A percentile compares a stretch with the other conserved stretches of the same genome.
Evolutionary conservation across 2,888 invertebrate species (phyloP).

Genomic region (Timema podura): DNA sequence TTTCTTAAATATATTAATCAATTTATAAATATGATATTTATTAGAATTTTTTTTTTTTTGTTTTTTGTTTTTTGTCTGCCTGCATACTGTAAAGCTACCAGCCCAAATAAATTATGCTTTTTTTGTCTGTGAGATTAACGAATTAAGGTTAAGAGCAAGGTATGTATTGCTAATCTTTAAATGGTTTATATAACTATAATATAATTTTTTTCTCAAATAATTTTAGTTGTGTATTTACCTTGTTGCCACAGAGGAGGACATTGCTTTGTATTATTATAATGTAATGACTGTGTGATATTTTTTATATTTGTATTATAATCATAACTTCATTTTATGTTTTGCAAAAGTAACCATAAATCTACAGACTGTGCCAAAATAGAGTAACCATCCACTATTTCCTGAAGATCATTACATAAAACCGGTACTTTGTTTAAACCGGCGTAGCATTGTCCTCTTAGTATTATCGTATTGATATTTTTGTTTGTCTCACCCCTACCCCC

Average conservation of each 20-base stretch:
- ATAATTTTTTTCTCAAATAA: constrained; percentile 5
- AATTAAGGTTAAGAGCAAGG: neutral
- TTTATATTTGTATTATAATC: constrained; percentile 8
- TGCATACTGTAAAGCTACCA: constrained; percentile 1
- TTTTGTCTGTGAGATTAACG: constrained; percentile 30
- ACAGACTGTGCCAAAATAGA: constrained; percentile 33
- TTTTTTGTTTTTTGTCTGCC: constrained; percentile 16
- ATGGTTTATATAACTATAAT: neutral
- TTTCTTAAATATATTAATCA: too few relatives aligned
- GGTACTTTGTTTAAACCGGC: neutral
- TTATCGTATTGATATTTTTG: constrained; percentile 30
- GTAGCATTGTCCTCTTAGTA: constrained; percentile 33
- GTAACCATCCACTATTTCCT: constrained; percentile 14
- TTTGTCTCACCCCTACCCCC: constrained; percentile 16
- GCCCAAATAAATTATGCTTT: constrained; percentile 23
- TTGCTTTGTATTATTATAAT: constrained; percentile 14
- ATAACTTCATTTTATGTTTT: neutral
- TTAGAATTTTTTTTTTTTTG: constrained; percentile 6
- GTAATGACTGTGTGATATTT: neutral
- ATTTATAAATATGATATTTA: neutral
- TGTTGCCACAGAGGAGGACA: constrained; percentile 26
- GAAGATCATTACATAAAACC: too few relatives aligned
- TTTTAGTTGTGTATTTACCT: constrained; percentile 19
- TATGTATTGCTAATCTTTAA: neutral
- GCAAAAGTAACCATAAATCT: constrained; percentile 7